These are phyloP conservation scores for Coturnix japonica DNA, from an alignment of 2,113 vertebrate species.

Conservation along the genomic window DNA sequence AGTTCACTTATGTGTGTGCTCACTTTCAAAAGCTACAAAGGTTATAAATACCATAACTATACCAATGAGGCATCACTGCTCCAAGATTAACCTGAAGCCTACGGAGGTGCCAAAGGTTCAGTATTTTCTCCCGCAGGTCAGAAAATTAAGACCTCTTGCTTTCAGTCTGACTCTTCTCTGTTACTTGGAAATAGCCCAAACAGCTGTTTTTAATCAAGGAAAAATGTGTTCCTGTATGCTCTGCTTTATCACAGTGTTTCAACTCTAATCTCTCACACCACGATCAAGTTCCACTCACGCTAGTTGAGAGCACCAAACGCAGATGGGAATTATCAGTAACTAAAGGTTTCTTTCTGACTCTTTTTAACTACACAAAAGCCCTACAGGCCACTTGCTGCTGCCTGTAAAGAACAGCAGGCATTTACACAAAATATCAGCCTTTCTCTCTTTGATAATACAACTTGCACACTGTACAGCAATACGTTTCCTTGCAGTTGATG, in stretches of 20 bases:
- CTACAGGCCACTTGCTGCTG: constrained; percentile 19
- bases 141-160: not conserved
- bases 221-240: not conserved
- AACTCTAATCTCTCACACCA: not conserved
- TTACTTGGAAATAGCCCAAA: not conserved
- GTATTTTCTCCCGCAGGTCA: not conserved
- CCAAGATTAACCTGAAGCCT: not conserved
- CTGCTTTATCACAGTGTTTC: not conserved
- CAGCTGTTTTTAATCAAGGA: not conserved
- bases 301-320: not conserved
- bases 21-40: not conserved
- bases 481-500: not conserved
- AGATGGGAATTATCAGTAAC: not conserved
- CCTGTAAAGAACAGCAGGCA: not conserved
- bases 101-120: not conserved
- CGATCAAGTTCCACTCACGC: not conserved
- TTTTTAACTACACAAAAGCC: not conserved
- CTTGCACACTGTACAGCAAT: accelerated
- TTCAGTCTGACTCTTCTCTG: not conserved
- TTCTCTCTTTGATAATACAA: not conserved
- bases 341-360: not conserved
- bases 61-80: not conserved
- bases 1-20: not conserved
- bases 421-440: not conserved
- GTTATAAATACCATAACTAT: not conserved